Evolutionary conservation across 2,113 vertebrate species (phyloP), one percentile per base, ranked within the genome.

Genomic region (Rafetus swinhoei): DNA sequence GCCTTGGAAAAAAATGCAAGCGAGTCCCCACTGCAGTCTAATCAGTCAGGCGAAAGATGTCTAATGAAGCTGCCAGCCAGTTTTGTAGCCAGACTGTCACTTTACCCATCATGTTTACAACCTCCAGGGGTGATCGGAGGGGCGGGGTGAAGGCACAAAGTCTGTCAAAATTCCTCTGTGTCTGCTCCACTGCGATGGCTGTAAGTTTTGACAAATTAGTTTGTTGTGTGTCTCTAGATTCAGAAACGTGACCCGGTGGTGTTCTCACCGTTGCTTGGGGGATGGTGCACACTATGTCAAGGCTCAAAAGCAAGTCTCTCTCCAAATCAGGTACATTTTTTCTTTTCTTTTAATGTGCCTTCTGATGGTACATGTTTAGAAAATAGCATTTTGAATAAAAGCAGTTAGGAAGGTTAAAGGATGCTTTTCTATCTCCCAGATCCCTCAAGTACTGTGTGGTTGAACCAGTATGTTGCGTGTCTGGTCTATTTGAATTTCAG

Each of bases 31-130:
- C 97, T 89, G 92, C 94, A 97, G 97, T 98, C 97, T 97, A 98
- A 97, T 97, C 97, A 97, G 94, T 96, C 95, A 96, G 96, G 97
- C 93, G 89, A 97, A 98, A 97, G 97, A 96, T 94, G 96, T 95
- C 95, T 97, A 96, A 97, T 95, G 97, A 98, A 97, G 97, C 97
- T 97, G 97, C 97, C 97, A 98, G 98, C 96, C 97, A 83, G 96
- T 95, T 97, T 96, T 97, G 96, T 87, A 93, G 96, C 94, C 97
- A 95, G 97, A 92, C 97, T 97, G 95, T 98, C 97, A 97, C 95
- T 96, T 92, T 86, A 72, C 95, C 96, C 97, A 92, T 95, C 95
- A 81, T 87, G 97, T 97, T 97, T 95, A 86, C 95, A 95, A 97
- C 95, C 95, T 96, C 97, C 76, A 92, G 95, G 96, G 96, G 96